phyloP scores from a whole-genome alignment of 1,140 invertebrate genomes.

The Bathynomus jamesi region DNA sequence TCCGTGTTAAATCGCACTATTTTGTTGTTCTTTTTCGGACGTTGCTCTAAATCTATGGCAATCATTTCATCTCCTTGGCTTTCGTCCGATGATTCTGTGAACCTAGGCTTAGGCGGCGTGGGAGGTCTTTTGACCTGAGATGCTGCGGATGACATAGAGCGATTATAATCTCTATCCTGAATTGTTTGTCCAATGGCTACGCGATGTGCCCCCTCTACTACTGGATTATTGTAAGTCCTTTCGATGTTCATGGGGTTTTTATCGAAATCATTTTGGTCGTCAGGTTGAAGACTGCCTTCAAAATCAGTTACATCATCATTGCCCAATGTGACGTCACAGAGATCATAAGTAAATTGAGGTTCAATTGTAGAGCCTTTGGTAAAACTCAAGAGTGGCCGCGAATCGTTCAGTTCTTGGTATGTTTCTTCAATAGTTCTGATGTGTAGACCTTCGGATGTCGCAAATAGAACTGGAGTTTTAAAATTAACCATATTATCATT shows the following conservation, averaged over 20 bases:
- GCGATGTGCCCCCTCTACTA: conserved; percentile 24
- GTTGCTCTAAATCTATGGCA: background rate
- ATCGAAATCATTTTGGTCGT: conserved; percentile 24
- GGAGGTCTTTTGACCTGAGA: background rate
- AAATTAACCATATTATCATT: conserved; percentile 23
- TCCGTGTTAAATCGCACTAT: background rate
- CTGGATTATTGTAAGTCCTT: conserved; percentile 5
- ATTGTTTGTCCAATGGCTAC: conserved; percentile 17
- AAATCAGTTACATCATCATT: conserved; percentile 32
- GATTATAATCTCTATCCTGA: background rate
- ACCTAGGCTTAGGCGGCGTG: background rate
- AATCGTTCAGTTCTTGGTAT: conserved; percentile 14
- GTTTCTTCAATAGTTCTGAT: conserved; percentile 31
- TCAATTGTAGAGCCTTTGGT: background rate
- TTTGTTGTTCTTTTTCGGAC: background rate
- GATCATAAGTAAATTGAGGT: conserved; percentile 22
- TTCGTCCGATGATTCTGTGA: background rate
- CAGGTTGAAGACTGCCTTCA: conserved; percentile 28
- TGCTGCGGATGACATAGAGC: background rate
- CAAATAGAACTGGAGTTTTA: conserved; percentile 28
- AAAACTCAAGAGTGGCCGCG: conserved; percentile 20
- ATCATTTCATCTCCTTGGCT: background rate
- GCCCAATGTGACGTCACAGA: conserved; percentile 28
- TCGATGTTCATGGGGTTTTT: conserved; percentile 7
- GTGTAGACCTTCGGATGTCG: conserved; percentile 30